Percentiles rank a stretch among this genome's conserved stretches.
phyloP scores from a whole-genome alignment of 1,140 invertebrate species.

The Uloborus diversus region DNA sequence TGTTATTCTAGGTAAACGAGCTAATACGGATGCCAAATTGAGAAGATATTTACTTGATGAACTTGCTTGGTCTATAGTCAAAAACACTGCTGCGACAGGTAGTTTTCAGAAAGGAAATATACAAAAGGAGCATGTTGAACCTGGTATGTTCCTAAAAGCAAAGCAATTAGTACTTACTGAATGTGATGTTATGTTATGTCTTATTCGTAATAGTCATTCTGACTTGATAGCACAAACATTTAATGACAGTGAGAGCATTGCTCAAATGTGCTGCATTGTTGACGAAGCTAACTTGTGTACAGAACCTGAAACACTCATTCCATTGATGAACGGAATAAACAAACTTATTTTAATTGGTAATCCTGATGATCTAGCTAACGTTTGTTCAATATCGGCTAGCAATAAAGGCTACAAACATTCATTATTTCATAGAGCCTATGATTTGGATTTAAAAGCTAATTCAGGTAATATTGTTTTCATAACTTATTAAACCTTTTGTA shows the following conservation, averaged over 20 bases:
- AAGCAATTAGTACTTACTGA: constrained; percentile 4
- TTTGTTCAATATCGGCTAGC: constrained; percentile 23
- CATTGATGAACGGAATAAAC: constrained; percentile 26
- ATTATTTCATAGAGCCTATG: constrained; percentile 33
- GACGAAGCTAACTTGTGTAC: constrained; percentile 41
- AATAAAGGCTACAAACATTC: constrained; percentile 11
- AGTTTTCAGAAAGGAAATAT: neutral
- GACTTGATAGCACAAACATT: neutral
- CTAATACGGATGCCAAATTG: constrained; percentile 7
- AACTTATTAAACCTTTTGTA: too few species aligned
- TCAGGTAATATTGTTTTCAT: neutral
- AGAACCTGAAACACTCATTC: constrained; percentile 45
- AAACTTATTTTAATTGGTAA: constrained; percentile 43
- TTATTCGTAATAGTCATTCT: neutral
- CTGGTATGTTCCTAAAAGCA: neutral
- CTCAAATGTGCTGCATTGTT: constrained; percentile 31
- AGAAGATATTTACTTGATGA: constrained; percentile 22
- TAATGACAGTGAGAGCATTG: neutral
- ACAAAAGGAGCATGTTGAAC: neutral
- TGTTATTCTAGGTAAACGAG: constrained; percentile 2
- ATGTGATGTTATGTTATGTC: constrained; percentile 28
- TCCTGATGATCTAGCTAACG: constrained; percentile 22
- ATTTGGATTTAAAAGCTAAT: constrained; percentile 18
- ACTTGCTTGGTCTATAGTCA: neutral
- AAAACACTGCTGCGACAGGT: neutral